Evolutionary conservation across 2,113 vertebrate species (phyloP), one percentile per base, ranked within the genome.

Genomic region (Chloroceryle aenea): DNA sequence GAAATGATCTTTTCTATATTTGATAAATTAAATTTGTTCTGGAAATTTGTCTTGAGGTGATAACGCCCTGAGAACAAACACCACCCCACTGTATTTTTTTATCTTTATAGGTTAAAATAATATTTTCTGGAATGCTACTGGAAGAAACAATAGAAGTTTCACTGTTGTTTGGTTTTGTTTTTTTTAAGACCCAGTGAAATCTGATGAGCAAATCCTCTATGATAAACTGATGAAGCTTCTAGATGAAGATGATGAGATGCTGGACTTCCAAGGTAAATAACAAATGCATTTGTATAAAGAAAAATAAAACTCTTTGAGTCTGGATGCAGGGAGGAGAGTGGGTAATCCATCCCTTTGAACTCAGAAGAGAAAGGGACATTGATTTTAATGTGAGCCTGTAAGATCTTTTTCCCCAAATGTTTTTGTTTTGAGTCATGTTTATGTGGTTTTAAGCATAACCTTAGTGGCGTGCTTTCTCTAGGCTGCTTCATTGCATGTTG

Each of bases 231-330:
- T 98, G 22, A 96, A 97, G 3, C 82, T 99, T 86, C 93, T 99
- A 90, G 97, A 98, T 47, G 98, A 98, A 84, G 98, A 98, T 17
- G 97, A 96, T 10, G 66, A 93, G 73, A 96, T 77, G 80, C 77
- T 97, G 66, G 96, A 98, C 34, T 93, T 98, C 68, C 98, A 98
- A 97, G 98, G 99, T 99, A 98, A 95, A 97, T 78, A 69, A 87
- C 12, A 52, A 71, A 81, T n/a, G 40, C 1, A 68, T 62, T 82
- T 63, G 20, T 21, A n/a, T 58, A 77, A 93, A 76, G 67, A 38
- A 94, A 92, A 67, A 62, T 15, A 64, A 84, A 88, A 21, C 6
- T 40, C 56, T 79, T 26, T 74, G 29, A 79, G 55, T 43, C 56
- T 85, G 56, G 6, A 17, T 89, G 48, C 4, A 13, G 19, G 21